Conservation (phyloP, 2,888 invertebrate genomes). For the Tenthredo mesomela region DNA sequence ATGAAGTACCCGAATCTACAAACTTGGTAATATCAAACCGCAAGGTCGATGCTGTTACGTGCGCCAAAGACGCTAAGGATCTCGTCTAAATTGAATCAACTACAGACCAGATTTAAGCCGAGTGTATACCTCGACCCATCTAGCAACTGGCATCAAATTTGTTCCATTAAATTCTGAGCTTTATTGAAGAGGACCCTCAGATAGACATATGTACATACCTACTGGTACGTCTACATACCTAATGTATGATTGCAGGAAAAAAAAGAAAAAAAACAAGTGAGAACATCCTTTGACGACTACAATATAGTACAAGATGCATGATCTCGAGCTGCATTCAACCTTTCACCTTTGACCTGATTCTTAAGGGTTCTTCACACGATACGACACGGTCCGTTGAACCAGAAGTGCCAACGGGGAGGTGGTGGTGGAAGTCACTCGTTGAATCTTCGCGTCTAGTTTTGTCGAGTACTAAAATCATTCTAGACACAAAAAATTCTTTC, state of each 20-base stretch:
- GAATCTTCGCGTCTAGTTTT: conserved; percentile 11
- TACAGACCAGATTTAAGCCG: conserved; percentile 25
- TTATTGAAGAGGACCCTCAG: neutral
- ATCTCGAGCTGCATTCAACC: conserved; percentile 30
- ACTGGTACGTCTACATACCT: neutral
- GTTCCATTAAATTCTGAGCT: neutral
- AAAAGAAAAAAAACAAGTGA: neutral
- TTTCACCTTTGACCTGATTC: conserved; percentile 36
- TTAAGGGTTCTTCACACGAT: conserved; percentile 32
- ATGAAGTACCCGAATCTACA: conserved; percentile 42
- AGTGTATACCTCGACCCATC: neutral
- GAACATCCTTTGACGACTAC: conserved; percentile 29
- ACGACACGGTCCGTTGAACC: conserved; percentile 11
- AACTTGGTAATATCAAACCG: conserved; percentile 45
- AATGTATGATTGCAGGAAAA: neutral
- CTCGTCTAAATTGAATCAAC: conserved; percentile 30
- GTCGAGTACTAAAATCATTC: neutral
- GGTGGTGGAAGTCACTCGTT: neutral
- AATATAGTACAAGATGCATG: neutral
- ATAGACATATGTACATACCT: neutral
- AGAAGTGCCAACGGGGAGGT: conserved; percentile 25
- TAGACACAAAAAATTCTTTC: neutral
- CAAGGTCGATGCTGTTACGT: conserved; percentile 22
- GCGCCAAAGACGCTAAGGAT: conserved; percentile 20
- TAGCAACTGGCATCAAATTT: neutral